These are phyloP conservation scores for Polietes domitor DNA, from an alignment of 2,888 invertebrate genomes.

Conservation along the genomic window DNA sequence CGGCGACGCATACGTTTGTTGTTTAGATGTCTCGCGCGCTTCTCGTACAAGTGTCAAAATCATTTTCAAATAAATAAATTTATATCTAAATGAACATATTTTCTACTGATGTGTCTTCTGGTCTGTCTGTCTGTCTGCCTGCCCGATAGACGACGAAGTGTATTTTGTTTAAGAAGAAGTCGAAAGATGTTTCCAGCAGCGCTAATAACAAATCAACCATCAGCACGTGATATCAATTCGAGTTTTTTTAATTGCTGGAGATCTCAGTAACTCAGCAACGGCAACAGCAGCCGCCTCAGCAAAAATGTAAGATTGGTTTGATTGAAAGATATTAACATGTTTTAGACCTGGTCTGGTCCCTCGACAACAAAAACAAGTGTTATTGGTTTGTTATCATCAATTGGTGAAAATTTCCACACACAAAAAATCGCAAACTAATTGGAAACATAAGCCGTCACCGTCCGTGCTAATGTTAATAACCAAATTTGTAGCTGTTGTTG, in stretches of 20 bases:
- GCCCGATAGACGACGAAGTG: too few species aligned
- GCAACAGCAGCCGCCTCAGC: background rate
- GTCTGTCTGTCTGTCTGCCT: too few species aligned
- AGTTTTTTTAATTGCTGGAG: conserved; percentile 44
- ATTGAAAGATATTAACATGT: conserved; percentile 31
- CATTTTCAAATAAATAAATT: conserved; percentile 57
- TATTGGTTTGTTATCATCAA: conserved; percentile 18
- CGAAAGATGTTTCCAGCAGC: conserved; percentile 15
- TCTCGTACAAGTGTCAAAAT: conserved; percentile 60
- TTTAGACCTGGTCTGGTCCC: background rate
- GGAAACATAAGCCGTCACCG: background rate
- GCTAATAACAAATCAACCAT: conserved; percentile 43
- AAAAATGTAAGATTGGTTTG: conserved; percentile 49
- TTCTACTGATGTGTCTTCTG: conserved; percentile 1
- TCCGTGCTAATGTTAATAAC: background rate
- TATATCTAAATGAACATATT: conserved; percentile 41
- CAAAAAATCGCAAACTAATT: background rate
- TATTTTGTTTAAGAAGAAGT: background rate
- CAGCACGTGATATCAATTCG: conserved; percentile 54
- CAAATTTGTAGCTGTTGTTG: background rate
- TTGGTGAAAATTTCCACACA: conserved; percentile 10
- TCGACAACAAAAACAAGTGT: background rate
- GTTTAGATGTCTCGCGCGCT: background rate
- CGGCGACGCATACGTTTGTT: background rate
- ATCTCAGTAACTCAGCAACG: conserved; percentile 19